Percentiles rank a stretch among this genome's conserved stretches.
Conservation (phyloP, 53 echinoderm and acorn worm genomes). For the Astropecten irregularis region DNA sequence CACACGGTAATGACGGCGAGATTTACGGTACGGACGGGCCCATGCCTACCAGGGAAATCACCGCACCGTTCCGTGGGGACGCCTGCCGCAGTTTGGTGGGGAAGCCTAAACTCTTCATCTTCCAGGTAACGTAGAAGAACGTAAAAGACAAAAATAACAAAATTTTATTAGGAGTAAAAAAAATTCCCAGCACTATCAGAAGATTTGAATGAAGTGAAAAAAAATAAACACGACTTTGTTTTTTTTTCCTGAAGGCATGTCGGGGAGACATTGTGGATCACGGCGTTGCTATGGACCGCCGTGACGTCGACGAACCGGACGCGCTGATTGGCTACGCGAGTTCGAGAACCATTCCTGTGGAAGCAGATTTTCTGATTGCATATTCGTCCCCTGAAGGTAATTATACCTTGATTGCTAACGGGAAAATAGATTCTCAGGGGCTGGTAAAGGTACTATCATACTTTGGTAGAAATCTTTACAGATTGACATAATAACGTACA, state of each 20-base stretch:
- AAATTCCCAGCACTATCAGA: too few species aligned
- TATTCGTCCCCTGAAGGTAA: conserved; percentile 58
- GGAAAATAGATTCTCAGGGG: too few species aligned
- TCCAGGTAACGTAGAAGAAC: too few species aligned
- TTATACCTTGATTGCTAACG: too few species aligned
- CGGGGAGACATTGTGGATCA: conserved; percentile 67
- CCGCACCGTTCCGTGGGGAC: conserved; percentile 58
- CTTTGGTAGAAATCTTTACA: too few species aligned
- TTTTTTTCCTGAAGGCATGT: conserved; percentile 66
- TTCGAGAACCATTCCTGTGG: conserved; percentile 50
- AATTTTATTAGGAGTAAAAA: too few species aligned
- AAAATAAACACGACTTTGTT: too few species aligned
- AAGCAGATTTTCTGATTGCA: conserved; percentile 52
- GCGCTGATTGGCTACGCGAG: conserved; percentile 24
- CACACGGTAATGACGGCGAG: conserved; percentile 78
- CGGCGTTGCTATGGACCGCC: conserved; percentile 47
- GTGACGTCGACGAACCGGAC: conserved; percentile 45
- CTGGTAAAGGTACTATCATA: too few species aligned
- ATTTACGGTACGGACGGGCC: conserved; percentile 76
- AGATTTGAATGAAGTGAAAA: too few species aligned
- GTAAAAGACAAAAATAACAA: too few species aligned
- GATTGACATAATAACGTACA: too few species aligned
- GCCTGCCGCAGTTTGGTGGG: conserved; percentile 71
- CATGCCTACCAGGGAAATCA: conserved; percentile 51
- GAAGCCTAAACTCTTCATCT: conserved; percentile 84